These are phyloP conservation scores for Gymnocheta viridis DNA, from an alignment of 2,888 invertebrate genomes.

Conservation along the genomic window DNA sequence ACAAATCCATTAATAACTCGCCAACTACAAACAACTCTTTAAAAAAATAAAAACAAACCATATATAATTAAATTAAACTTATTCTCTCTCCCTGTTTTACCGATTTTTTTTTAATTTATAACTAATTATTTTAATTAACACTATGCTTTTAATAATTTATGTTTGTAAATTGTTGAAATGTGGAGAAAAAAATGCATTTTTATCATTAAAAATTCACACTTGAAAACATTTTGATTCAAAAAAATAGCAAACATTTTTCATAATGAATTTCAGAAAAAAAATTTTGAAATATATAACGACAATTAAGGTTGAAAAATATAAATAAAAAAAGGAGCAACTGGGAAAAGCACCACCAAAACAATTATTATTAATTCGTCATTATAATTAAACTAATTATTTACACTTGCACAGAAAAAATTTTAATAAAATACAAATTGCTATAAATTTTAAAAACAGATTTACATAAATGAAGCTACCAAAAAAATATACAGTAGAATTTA, in stretches of 20 bases:
- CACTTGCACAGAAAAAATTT: conserved; percentile 18
- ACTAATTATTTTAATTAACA: conserved; percentile 42
- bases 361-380: conserved; percentile 63
- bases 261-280: neutral
- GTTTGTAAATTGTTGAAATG: neutral
- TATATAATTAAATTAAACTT: conserved; percentile 13
- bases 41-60: neutral
- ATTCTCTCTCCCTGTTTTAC: neutral
- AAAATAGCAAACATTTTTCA: conserved; percentile 6
- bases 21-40: no score
- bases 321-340: neutral
- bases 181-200: neutral
- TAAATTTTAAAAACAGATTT: conserved; percentile 26
- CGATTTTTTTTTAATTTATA: neutral
- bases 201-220: conserved; percentile 19
- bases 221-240: conserved; percentile 4
- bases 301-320: conserved; percentile 9
- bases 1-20: no score
- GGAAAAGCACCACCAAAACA: conserved; percentile 26
- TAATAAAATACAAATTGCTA: conserved; percentile 26
- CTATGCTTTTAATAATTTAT: conserved; percentile 18
- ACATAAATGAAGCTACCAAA: neutral
- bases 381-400: conserved; percentile 66
- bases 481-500: neutral
- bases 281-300: neutral